These are phyloP conservation scores for Mus caroli DNA, from an alignment of 2,797 vertebrate species.

Conservation along the genomic window DNA sequence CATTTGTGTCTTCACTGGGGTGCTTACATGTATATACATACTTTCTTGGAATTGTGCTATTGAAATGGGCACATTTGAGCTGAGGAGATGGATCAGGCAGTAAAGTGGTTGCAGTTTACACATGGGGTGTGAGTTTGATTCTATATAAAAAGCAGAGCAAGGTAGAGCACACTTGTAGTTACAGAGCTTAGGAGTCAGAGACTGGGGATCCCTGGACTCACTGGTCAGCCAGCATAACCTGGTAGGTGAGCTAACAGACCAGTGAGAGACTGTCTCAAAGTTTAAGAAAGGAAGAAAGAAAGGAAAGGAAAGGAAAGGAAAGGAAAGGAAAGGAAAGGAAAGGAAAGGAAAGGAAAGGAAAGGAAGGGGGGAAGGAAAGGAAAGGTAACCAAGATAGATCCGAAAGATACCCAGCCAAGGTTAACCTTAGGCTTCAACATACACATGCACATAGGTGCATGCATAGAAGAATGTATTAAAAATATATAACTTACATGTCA, in stretches of 20 bases:
- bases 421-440: background rate
- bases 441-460: background rate
- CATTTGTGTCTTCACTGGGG: background rate
- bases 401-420: background rate
- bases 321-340: accelerated
- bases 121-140: background rate
- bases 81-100: background rate
- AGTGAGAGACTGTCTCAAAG: background rate
- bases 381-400: background rate
- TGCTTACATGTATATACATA: background rate
- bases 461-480: background rate
- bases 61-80: background rate
- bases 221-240: background rate
- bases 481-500: background rate
- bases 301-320: too few species aligned
- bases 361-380: too few species aligned
- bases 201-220: background rate
- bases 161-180: background rate
- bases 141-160: background rate
- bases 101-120: background rate
- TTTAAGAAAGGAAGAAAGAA: accelerated
- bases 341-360: too few species aligned
- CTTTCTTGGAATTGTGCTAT: background rate
- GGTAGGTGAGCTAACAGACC: background rate
- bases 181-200: background rate